A percentile compares a stretch with the other conserved stretches of the same genome.
Evolutionary conservation across 92 coral and sea anemone genomes (phyloP).

Genomic region (Zoanthus sociatus): DNA sequence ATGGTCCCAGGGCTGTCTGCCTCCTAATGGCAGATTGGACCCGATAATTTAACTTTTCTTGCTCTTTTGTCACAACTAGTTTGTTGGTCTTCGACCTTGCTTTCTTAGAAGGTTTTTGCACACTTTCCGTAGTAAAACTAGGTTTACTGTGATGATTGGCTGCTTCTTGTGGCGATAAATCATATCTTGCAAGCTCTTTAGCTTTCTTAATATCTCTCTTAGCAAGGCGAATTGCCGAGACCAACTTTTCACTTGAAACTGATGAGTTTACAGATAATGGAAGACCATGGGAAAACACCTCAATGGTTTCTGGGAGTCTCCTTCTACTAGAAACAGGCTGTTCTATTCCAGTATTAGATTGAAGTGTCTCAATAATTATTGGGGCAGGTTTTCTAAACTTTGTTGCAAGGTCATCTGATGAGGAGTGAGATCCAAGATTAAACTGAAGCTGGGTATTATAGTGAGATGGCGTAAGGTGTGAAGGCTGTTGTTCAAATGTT

Average conservation of each 20-base stretch:
- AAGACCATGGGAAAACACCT: constrained; percentile 7
- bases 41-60: constrained; percentile 61
- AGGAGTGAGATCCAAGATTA: constrained; percentile 78
- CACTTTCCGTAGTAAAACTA: constrained; percentile 29
- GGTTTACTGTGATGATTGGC: constrained; percentile 41
- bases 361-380: constrained; percentile 84
- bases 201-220: constrained; percentile 86
- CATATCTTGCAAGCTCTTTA: constrained; percentile 59
- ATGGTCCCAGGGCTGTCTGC: constrained; percentile 51
- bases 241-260: constrained; percentile 81
- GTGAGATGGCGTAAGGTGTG: constrained; percentile 50
- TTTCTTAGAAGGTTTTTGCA: constrained; percentile 45
- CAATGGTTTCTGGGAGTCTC: constrained; percentile 3
- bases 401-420: constrained; percentile 82
- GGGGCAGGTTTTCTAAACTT: constrained; percentile 91
- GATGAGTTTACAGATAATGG: constrained; percentile 71
- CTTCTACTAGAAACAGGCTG: background rate
- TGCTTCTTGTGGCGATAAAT: constrained; percentile 44
- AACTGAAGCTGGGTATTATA: constrained; percentile 83
- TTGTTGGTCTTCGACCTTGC: constrained; percentile 34
- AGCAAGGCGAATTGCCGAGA: constrained; percentile 92
- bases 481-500: constrained; percentile 22
- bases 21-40: constrained; percentile 77
- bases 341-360: constrained; percentile 13
- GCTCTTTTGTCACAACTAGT: background rate